phyloP scores from a whole-genome alignment of 1,140 invertebrate species.

The Procambarus virginalis region DNA sequence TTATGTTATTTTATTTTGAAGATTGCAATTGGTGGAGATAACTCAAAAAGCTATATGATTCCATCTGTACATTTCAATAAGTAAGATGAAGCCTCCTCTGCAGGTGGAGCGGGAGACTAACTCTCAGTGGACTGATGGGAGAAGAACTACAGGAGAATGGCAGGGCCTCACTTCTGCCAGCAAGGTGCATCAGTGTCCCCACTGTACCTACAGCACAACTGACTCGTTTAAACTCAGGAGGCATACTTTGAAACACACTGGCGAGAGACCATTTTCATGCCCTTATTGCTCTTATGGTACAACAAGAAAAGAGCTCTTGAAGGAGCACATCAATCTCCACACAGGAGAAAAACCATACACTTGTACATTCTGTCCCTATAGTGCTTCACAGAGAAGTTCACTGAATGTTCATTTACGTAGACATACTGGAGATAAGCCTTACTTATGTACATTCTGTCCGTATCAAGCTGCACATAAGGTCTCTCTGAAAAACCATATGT shows the following conservation, averaged over 20 bases:
- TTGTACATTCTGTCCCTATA: slow-evolving; percentile 37
- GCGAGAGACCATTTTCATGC: slow-evolving; percentile 52
- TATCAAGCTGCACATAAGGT: slow-evolving; percentile 22
- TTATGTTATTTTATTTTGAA: background rate
- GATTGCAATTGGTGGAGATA: background rate
- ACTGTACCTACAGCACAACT: slow-evolving; percentile 51
- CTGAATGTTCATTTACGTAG: slow-evolving; percentile 28
- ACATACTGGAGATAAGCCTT: slow-evolving; percentile 46
- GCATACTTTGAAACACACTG: slow-evolving; percentile 48
- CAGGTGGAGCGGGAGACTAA: slow-evolving; percentile 57
- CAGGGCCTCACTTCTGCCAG: slow-evolving; percentile 31
- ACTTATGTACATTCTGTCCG: slow-evolving; percentile 11
- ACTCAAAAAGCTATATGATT: background rate
- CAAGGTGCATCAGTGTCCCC: slow-evolving; percentile 61
- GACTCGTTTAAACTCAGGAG: slow-evolving; percentile 29
- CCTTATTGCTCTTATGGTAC: slow-evolving; percentile 42
- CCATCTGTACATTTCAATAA: slow-evolving; percentile 20
- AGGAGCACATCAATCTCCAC: slow-evolving; percentile 49
- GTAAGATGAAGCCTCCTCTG: slow-evolving; percentile 60
- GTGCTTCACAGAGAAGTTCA: slow-evolving; percentile 19
- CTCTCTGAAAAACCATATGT: slow-evolving; percentile 24
- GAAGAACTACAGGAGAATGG: slow-evolving; percentile 47
- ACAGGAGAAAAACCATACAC: slow-evolving; percentile 48
- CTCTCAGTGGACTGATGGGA: slow-evolving; percentile 43
- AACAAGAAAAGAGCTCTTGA: slow-evolving; percentile 36